These are phyloP conservation scores for Tanytarsus gracilentus DNA, from an alignment of 2,888 invertebrate species.

Conservation along the genomic window DNA sequence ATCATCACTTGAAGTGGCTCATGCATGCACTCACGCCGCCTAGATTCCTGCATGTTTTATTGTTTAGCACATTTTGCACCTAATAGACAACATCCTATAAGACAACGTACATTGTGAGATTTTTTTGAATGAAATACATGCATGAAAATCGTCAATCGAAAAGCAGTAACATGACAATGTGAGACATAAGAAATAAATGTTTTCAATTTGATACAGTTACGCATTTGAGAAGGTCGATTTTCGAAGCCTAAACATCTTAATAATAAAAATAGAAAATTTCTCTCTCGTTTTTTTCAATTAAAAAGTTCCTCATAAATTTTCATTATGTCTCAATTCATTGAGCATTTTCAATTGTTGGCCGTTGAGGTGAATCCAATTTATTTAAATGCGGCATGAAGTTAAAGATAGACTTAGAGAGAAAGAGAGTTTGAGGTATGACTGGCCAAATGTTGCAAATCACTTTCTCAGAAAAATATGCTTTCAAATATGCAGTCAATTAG, in stretches of 20 bases:
- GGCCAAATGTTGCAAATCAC: constrained; percentile 25
- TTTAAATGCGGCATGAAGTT: constrained; percentile 26
- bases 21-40: too few relatives aligned
- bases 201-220: constrained; percentile 28
- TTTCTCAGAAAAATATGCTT: constrained; percentile 13
- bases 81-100: too few relatives aligned
- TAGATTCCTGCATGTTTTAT: background rate
- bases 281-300: constrained; percentile 23
- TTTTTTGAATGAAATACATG: too few relatives aligned
- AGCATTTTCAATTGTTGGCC: background rate
- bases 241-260: background rate
- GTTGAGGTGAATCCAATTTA: constrained; percentile 22
- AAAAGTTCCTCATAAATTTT: constrained; percentile 28
- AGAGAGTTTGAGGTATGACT: background rate
- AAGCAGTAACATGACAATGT: constrained; percentile 18
- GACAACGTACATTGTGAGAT: too few relatives aligned
- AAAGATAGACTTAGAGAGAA: too few relatives aligned
- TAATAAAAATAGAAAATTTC: constrained; percentile 1
- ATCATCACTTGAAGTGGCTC: background rate
- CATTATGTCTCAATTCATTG: constrained; percentile 27
- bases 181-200: constrained; percentile 13
- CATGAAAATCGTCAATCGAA: background rate
- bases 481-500: constrained; percentile 5
- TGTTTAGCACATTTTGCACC: background rate
- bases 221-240: constrained; percentile 8